These are phyloP conservation scores for Platyscapa corneri DNA, from an alignment of 1,140 invertebrate genomes.

Conservation along the genomic window DNA sequence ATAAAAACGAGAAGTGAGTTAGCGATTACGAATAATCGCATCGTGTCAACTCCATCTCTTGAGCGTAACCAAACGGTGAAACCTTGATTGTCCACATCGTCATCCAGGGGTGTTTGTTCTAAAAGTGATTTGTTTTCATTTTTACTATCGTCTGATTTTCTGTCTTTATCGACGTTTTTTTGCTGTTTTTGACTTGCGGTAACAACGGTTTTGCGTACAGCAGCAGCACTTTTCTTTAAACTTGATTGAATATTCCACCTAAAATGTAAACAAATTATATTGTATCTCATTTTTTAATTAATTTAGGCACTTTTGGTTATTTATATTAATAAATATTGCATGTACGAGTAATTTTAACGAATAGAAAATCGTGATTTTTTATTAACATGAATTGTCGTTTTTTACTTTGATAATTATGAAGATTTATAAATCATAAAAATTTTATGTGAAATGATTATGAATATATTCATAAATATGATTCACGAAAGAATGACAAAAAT, in stretches of 20 bases:
- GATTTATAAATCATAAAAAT: too few species aligned
- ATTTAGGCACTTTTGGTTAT: background rate
- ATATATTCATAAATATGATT: too few species aligned
- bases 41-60: conserved; percentile 75
- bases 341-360: background rate
- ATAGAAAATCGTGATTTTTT: too few species aligned
- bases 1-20: conserved; percentile 76
- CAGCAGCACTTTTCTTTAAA: conserved; percentile 51
- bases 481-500: too few species aligned
- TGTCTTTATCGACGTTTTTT: background rate
- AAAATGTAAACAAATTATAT: background rate
- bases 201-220: conserved; percentile 22
- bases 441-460: too few species aligned
- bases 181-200: background rate
- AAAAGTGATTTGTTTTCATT: background rate
- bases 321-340: background rate
- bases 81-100: conserved; percentile 70
- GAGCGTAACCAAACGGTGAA: conserved; percentile 77
- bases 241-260: background rate
- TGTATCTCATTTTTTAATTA: background rate
- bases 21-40: conserved; percentile 77
- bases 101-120: conserved; percentile 55
- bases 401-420: too few species aligned
- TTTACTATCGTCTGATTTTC: conserved; percentile 49
- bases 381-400: too few species aligned